A percentile compares a stretch with the other conserved stretches of the same genome.
These are phyloP conservation scores for Salvelinus alpinus DNA, from an alignment of 2,113 vertebrate species.

Conservation along the genomic window DNA sequence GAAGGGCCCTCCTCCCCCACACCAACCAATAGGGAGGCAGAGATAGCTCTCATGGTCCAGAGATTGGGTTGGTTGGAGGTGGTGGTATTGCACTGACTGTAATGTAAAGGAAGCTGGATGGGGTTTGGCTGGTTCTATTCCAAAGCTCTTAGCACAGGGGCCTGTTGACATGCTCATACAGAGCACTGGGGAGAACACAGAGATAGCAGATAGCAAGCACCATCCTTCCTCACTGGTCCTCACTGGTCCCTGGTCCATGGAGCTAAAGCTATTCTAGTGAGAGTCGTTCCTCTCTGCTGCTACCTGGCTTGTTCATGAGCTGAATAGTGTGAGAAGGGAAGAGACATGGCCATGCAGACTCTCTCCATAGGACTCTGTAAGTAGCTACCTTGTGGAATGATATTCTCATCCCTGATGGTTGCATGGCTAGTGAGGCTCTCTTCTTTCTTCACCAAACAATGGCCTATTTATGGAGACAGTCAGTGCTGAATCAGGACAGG, in stretches of 20 bases:
- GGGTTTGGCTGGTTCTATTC: conserved; percentile 49
- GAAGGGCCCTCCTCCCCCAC: conserved; percentile 35
- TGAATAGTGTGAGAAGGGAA: conserved; percentile 24
- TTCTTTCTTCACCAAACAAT: background rate
- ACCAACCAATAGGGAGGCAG: conserved; percentile 42
- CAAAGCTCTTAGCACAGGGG: conserved; percentile 15
- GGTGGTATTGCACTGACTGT: conserved; percentile 42
- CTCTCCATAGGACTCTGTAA: conserved; percentile 53
- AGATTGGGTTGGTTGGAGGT: conserved; percentile 7
- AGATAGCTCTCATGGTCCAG: conserved; percentile 29
- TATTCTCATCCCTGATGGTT: background rate
- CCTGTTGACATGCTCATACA: background rate
- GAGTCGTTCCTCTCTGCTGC: conserved; percentile 6
- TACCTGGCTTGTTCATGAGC: conserved; percentile 28
- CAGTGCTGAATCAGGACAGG: background rate
- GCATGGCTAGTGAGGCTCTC: background rate
- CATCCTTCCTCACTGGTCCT: background rate
- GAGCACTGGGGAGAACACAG: conserved; percentile 22
- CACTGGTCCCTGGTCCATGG: conserved; percentile 5
- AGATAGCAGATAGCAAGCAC: background rate
- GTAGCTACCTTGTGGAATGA: background rate
- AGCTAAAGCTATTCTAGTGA: conserved; percentile 17
- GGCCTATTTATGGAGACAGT: background rate
- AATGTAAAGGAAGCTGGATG: conserved; percentile 48
- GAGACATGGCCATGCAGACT: conserved; percentile 52